Evolutionary conservation across 1,140 invertebrate species (phyloP).

Genomic region (Chlorops oryzae): DNA sequence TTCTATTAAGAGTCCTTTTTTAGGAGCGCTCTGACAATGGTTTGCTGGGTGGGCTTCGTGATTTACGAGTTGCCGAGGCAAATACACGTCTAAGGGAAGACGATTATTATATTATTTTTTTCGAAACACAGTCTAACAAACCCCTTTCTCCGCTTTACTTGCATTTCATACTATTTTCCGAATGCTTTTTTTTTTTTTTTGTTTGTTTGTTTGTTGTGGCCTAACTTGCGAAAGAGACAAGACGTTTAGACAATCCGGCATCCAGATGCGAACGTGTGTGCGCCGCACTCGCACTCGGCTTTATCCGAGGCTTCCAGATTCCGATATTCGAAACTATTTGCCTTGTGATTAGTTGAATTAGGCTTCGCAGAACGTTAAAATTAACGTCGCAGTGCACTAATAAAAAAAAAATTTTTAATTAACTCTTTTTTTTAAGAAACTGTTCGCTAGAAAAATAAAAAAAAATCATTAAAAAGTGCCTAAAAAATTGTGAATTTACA

Average conservation of each 20-base stretch:
- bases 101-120: no score
- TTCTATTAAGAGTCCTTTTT: no score
- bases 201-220: no score
- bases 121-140: no score
- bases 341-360: conserved; percentile 46
- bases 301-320: conserved; percentile 10
- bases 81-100: no score
- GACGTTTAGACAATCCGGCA: conserved; percentile 17
- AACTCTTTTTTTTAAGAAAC: conserved; percentile 25
- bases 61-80: no score
- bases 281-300: conserved; percentile 12
- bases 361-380: neutral
- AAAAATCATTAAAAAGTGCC: neutral
- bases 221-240: conserved; percentile 18
- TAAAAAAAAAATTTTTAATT: conserved; percentile 23
- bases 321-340: conserved; percentile 28
- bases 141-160: no score
- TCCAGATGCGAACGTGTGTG: conserved; percentile 24
- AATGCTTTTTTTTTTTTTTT: no score
- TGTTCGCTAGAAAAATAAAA: conserved; percentile 9
- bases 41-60: no score
- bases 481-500: no score
- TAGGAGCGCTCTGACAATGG: no score
- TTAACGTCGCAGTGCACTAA: conserved; percentile 14
- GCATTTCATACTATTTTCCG: no score